Evolutionary conservation across 1,140 invertebrate genomes (phyloP).

Genomic region (Heliconius nattereri): DNA sequence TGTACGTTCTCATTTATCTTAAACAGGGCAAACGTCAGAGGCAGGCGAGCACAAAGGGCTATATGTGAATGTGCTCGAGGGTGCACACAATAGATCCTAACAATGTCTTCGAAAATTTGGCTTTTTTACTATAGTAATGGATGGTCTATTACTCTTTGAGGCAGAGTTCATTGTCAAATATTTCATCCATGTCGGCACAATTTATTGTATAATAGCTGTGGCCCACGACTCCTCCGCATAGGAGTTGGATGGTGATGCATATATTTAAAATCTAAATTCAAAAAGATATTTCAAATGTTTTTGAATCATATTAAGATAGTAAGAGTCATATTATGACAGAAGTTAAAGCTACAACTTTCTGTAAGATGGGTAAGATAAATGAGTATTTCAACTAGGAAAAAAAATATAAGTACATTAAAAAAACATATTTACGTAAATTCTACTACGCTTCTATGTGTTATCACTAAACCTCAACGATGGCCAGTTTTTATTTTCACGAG

Average conservation of each 20-base stretch:
- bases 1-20: slow-evolving; percentile 51
- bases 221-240: background rate
- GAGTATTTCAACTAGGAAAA: no score
- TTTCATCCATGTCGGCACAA: slow-evolving; percentile 30
- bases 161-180: slow-evolving; percentile 35
- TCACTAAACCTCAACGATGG: background rate
- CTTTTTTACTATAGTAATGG: slow-evolving; percentile 44
- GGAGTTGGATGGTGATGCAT: background rate
- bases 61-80: slow-evolving; percentile 41
- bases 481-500: background rate
- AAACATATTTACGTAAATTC: background rate
- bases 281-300: no score
- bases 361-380: no score
- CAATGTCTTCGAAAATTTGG: slow-evolving; percentile 47
- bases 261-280: background rate
- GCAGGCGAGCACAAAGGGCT: slow-evolving; percentile 45
- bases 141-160: slow-evolving; percentile 44
- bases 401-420: background rate
- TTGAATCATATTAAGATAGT: no score
- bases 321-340: no score
- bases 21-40: slow-evolving; percentile 50
- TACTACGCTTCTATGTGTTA: background rate
- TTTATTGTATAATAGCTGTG: slow-evolving; percentile 24
- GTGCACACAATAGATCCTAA: slow-evolving; percentile 43
- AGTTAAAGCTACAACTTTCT: no score